Percentiles rank a stretch among this genome's conserved stretches.
These are phyloP conservation scores for Nematopogon swammerdamellus DNA, from an alignment of 2,888 invertebrate species.

Conservation along the genomic window DNA sequence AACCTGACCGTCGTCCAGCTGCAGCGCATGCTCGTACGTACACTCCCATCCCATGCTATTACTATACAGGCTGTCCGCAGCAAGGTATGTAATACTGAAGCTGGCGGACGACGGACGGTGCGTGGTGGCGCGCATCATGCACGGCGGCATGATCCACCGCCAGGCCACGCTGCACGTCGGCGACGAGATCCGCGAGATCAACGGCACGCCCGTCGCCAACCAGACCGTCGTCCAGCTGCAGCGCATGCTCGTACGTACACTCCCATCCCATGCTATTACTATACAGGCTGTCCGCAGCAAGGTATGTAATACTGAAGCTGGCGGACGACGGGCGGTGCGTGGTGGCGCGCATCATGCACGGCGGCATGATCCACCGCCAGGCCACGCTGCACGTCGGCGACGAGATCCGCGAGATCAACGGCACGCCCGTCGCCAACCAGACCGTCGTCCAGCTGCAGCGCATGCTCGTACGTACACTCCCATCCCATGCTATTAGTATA, in stretches of 20 bases:
- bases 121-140: constrained; percentile 97
- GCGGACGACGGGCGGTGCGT: constrained; percentile 98
- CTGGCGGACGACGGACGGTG: constrained; percentile 98
- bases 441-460: constrained; percentile 95
- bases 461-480: constrained; percentile 76
- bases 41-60: too few species aligned
- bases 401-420: constrained; percentile 99
- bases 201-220: constrained; percentile 93
- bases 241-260: constrained; percentile 83
- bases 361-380: constrained; percentile 99
- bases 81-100: too few species aligned
- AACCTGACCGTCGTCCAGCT: constrained; percentile 96
- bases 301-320: constrained; percentile 90
- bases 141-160: constrained; percentile 98
- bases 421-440: constrained; percentile 93
- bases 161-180: constrained; percentile 99
- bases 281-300: too few species aligned
- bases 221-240: constrained; percentile 97
- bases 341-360: constrained; percentile 98
- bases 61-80: too few species aligned
- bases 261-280: too few species aligned
- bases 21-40: constrained; percentile 92
- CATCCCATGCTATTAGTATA: too few species aligned
- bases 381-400: constrained; percentile 98
- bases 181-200: constrained; percentile 99